phyloP scores from a whole-genome alignment of 2,888 invertebrate species.

The Meiosimyza decipiens region DNA sequence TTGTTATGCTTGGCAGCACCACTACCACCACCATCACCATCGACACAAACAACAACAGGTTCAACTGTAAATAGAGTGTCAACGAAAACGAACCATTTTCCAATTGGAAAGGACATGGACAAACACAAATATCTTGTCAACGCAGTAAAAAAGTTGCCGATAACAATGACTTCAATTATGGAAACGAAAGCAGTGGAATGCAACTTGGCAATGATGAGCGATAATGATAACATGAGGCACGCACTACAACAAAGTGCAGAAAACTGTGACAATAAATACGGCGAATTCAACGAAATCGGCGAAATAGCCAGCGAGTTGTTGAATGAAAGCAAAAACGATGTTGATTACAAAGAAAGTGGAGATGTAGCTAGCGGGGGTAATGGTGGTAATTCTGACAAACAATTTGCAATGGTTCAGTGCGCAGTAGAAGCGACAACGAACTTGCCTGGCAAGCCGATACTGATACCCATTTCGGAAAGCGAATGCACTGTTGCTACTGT shows the following conservation, averaged over 20 bases:
- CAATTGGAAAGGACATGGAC: constrained; percentile 13
- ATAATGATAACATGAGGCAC: constrained; percentile 20
- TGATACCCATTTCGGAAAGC: not conserved
- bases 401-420: constrained; percentile 45
- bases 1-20: constrained; percentile 43
- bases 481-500: constrained; percentile 4
- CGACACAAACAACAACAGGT: constrained; percentile 13
- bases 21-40: constrained; percentile 3
- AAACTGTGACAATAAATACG: constrained; percentile 19
- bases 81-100: constrained; percentile 20
- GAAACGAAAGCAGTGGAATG: constrained; percentile 16
- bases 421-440: constrained; percentile 28
- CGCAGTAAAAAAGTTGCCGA: not conserved
- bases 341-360: constrained; percentile 9
- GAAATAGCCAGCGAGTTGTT: constrained; percentile 24
- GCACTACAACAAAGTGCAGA: constrained; percentile 16
- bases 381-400: constrained; percentile 26
- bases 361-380: constrained; percentile 12
- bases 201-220: not conserved
- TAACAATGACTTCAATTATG: constrained; percentile 15
- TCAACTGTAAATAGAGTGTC: constrained; percentile 20
- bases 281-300: constrained; percentile 16
- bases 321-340: constrained; percentile 25
- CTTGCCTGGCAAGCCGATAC: not conserved
- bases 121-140: not conserved